Base-by-base conservation (phyloP, 2,888 invertebrate genomes). In the Thera britannica region DNA sequence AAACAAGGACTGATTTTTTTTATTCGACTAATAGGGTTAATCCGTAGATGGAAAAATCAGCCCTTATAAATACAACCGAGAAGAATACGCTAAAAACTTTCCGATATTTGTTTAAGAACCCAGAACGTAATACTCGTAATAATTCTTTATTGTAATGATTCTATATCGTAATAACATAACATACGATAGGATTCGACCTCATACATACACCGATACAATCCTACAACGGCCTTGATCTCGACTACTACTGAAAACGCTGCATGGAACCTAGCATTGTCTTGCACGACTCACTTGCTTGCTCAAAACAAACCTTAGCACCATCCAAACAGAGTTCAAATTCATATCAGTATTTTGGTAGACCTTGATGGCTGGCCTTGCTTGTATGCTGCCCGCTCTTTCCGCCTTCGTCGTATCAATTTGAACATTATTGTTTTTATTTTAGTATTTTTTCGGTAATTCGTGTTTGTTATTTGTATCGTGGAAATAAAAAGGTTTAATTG, bases 211-310 rank as follows among this genome's bases (percentile, higher is more conserved):
- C 70, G 75, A 52, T 75, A 71, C 71, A 72, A 74, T 74, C 73
- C 8, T 52, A 52, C 67, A 61, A 71, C 77, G 85, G 77, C 92
- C 92, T 92, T 92, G 92, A 92, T 92, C 93, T 92, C 91, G 84
- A 87, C 89, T 88, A 89, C 90, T 90, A 90, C 90, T 92, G 90
- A 93, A 93, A 92, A 90, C 88, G 87, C 85, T 92, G 91, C 90
- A 90, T 90, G 90, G 54, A 89, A 88, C 88, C 86, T 81, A 84
- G 85, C 83, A 90, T 90, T 92, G 90, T 92, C 87, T 90, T 90
- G 87, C 85, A 84, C 23, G 56, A 79, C 71, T 75, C 71, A 48
- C 44, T 55, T 48, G 38, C 11, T 78, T 71, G 65, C 56, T 79
- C 72, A 86, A 81, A 81, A 77, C 69, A 70, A 66, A 78, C 87